A percentile compares a stretch with the other conserved stretches of the same genome.
Evolutionary conservation across 2,797 vertebrate species (phyloP).

Genomic region (Silurus lanzhouensis): DNA sequence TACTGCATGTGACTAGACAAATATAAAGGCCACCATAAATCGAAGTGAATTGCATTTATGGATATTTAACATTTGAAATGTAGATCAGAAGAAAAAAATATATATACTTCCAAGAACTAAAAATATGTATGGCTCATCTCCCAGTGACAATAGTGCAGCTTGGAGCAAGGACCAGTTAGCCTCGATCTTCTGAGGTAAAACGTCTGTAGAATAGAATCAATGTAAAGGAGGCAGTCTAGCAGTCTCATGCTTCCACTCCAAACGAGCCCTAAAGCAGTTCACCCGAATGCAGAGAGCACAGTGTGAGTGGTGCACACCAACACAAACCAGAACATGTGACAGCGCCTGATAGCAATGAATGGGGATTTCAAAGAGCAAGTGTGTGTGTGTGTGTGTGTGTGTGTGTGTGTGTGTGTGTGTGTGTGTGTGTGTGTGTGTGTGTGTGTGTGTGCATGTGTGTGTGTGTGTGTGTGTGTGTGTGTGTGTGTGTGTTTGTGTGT

Average conservation of each 20-base stretch:
- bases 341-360: slow-evolving; percentile 66
- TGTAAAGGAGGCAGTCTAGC: slow-evolving; percentile 18
- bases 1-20: slow-evolving; percentile 7
- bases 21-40: neutral
- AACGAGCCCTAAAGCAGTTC: slow-evolving; percentile 28
- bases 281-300: slow-evolving; percentile 32
- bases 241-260: slow-evolving; percentile 41
- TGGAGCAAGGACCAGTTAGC: slow-evolving; percentile 11
- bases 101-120: neutral
- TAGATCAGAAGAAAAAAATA: neutral
- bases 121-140: neutral
- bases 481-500: slow-evolving; percentile 3
- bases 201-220: slow-evolving; percentile 14
- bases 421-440: slow-evolving; percentile 18
- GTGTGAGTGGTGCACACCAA: slow-evolving; percentile 53
- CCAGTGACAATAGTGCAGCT: slow-evolving; percentile 14
- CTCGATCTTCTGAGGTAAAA: slow-evolving; percentile 6
- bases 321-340: slow-evolving; percentile 55
- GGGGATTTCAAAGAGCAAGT: slow-evolving; percentile 69
- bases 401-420: slow-evolving; percentile 2
- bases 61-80: neutral
- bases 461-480: slow-evolving; percentile 20
- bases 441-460: slow-evolving; percentile 8
- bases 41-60: neutral
- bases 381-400: slow-evolving; percentile 15